Base-by-base conservation (phyloP, 2,113 vertebrate genomes). In the Muntiacus muntjak region DNA sequence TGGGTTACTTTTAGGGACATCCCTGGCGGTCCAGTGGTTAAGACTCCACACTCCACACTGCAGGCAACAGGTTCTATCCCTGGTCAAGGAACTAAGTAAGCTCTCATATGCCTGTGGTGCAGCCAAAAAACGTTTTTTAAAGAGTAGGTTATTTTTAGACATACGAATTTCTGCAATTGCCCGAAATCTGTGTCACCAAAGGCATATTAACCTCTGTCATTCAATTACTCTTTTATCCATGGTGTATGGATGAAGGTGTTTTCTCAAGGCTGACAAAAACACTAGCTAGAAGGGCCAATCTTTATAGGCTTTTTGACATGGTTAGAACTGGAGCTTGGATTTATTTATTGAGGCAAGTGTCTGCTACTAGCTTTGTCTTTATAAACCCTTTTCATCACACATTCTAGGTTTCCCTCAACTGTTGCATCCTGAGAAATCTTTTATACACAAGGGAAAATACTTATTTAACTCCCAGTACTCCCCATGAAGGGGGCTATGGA, bases 361-460 rank as follows among this genome's bases (percentile, higher is more conserved):
- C 10, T 60, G 76, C 76, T 19, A 67, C 55, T 89, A 74, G 12
- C 40, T 30, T 28, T 81, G 54, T 82, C 83, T 81, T 91, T 81
- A 45, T 82, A 90, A 87, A 55, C 17, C 7, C 28, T 92, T 81
- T 64, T n/a, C 54, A 58, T 86, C 60, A 14, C 7, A 64, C 57
- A 25, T 3, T 15, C 36, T 58, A 23, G 60, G 15, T 82, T 64
- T 78, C 43, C 40, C 43, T 62, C 16, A n/a, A 40, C 4, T 43
- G 19, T 58, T 89, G 64, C 23, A 83, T 23, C 43, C 87, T 58
- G 25, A 76, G 23, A 89, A 95, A 92, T 87, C 7, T 89, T 94
- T 89, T 47, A 43, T 40, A 45, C 78, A 36, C 71, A 84, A 36
- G 36, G 47, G 40, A 83, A 91, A 67, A 47, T 43, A 30, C 54